phyloP scores from a whole-genome alignment of 1,140 invertebrate species.

The Habropoda laboriosa region DNA sequence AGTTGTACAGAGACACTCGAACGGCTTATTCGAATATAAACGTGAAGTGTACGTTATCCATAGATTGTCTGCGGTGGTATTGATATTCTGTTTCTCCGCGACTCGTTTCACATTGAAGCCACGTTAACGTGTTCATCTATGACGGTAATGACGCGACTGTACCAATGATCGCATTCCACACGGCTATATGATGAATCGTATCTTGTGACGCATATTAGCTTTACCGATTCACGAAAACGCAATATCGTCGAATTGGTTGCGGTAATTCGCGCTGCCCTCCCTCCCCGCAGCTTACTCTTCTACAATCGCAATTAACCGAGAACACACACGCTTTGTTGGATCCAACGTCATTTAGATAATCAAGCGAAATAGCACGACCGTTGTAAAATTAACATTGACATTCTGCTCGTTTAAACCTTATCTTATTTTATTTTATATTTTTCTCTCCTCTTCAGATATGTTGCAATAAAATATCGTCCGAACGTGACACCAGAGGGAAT shows the following conservation, averaged over 20 bases:
- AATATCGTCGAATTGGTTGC: background rate
- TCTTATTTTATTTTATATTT: too few species aligned
- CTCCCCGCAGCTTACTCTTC: constrained; percentile 2
- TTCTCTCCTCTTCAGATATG: too few species aligned
- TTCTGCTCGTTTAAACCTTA: too few species aligned
- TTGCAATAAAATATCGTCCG: background rate
- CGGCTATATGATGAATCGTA: constrained; percentile 32
- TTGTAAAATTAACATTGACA: background rate
- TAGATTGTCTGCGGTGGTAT: background rate
- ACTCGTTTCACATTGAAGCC: constrained; percentile 26
- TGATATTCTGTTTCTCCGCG: constrained; percentile 8
- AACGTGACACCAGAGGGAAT: too few species aligned
- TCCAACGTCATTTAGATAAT: background rate
- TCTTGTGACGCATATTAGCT: constrained; percentile 11
- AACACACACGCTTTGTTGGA: background rate
- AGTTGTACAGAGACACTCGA: background rate
- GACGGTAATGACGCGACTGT: constrained; percentile 12
- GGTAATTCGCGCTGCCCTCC: constrained; percentile 3
- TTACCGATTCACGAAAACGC: constrained; percentile 23
- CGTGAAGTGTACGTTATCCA: constrained; percentile 1
- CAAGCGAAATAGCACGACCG: background rate
- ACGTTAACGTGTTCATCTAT: constrained; percentile 22
- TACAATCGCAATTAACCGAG: constrained; percentile 3
- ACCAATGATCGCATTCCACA: constrained; percentile 2
- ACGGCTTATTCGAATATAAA: background rate